Base-by-base conservation (phyloP, 2,113 vertebrate genomes). In the Barbus barbus region DNA sequence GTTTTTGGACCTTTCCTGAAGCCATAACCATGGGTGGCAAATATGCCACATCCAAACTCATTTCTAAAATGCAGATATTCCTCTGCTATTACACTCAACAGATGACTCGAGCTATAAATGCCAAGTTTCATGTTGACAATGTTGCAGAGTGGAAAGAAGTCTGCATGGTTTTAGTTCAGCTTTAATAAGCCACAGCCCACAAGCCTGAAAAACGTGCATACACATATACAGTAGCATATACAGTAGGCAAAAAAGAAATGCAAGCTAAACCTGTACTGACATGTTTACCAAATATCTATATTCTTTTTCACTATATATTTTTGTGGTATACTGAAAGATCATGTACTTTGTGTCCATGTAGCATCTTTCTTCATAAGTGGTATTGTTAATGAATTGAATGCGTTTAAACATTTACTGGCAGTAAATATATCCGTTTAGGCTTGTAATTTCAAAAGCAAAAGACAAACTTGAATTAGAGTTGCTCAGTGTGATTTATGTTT, bases 131-230 rank as follows among this genome's bases (percentile, higher is more conserved):
- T 48, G 44, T 82, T 86, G 78, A 88, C 85, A 73, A 84, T 9
- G 44, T 11, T 56, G n/a, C 58, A n/a, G 48, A 51, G 41, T 26
- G 63, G 81, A 38, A 76, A 44, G 61, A 38, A 72, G 61, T 79
- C 36, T 44, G 77, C 14, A 44, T 65, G 51, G 48, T 46, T 58
- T 75, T 13, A 22, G 74, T 51, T 81, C 73, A 31, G 83, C 60
- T 87, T 82, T 87, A 87, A 87, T 82, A 58, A 87, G 84, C 86
- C 83, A 87, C 86, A 87, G 63, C 38, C 86, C 86, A 85, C 86
- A 73, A 26, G 18, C 26, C 53, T 84, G 78, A 53, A 77, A 76
- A 24, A 60, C 73, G 33, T 16, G 41, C 71, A 26, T 24, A 71
- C 13, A 41, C 4, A 2, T 2, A 8, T 28, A 31, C 38, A 7